Base-by-base conservation (phyloP, 2,113 vertebrate species). In the Cyphomyrus plagiostoma region DNA sequence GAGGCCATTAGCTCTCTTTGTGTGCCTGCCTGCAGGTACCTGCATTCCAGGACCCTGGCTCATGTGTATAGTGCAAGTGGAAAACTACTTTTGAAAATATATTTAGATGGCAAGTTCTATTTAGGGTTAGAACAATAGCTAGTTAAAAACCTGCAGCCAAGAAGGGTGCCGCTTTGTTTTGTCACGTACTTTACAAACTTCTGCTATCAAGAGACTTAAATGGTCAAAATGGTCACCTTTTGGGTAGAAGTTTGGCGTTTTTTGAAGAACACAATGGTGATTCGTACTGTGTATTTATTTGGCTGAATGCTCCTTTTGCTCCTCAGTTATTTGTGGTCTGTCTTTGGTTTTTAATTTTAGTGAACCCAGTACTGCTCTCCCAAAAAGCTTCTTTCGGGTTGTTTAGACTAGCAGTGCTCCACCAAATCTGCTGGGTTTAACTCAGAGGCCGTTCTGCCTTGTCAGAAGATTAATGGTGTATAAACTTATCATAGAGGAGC, bases 391-490 rank as follows among this genome's bases (percentile, higher is more conserved):
- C 58, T 80, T 46, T 30, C 53, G 4, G 39, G 39, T 49, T 88
- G 90, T 92, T 93, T 86, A 90, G 86, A 90, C 52, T 89, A 17
- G 86, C 89, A 93, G 85, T 56, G 35, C 92, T 90, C 83, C 84
- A 35, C n/a, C 48, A 9, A 56, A 45, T 82, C 89, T 13, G 77
- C 77, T 88, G 91, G 86, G 90, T 80, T 91, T 88, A 74, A 85
- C 89, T 84, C 88, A 91, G 90, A 39, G 19, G 46, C 89, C 86
- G 84, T 77, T 85, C 70, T 53, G 89, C 66, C 49, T 91, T 74
- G 89, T 91, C 80, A 5, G 83, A 90, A 89, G 91, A 92, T 93
- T 88, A 92, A 92, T 92, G 89, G 42, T 50, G 88, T 50, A 66
- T 23, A 45, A 88, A 70, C 90, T 94, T 93, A 93, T 92, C 90